These are phyloP conservation scores for Listronotus oregonensis DNA, from an alignment of 1,140 invertebrate genomes.

Conservation along the genomic window DNA sequence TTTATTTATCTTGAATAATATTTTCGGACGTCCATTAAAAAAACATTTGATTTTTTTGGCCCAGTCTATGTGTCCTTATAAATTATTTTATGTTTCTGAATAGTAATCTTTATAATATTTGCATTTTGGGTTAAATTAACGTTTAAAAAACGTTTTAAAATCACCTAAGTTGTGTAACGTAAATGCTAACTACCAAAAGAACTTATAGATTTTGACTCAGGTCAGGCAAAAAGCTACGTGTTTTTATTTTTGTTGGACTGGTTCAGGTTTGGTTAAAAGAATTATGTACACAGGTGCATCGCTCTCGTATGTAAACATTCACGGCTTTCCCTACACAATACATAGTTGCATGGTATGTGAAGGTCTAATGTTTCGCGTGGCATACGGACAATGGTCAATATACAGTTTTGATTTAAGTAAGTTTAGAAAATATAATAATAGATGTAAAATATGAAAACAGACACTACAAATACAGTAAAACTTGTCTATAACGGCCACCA, in stretches of 20 bases:
- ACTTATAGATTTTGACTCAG: background rate
- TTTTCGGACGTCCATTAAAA: too few relatives aligned
- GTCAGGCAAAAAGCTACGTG: conserved; percentile 5
- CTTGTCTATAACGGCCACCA: too few relatives aligned
- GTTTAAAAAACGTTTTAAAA: too few relatives aligned
- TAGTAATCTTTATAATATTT: too few relatives aligned
- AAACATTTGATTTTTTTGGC: too few relatives aligned
- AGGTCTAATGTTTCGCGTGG: conserved; percentile 32
- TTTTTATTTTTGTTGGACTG: conserved; percentile 26
- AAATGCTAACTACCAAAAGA: background rate
- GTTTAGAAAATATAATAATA: too few relatives aligned
- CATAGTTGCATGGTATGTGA: conserved; percentile 26
- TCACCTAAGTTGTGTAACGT: background rate
- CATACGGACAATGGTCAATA: conserved; percentile 10
- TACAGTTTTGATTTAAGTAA: background rate
- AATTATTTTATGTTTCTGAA: too few relatives aligned
- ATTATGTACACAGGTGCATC: conserved; percentile 40
- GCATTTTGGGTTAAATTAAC: too few relatives aligned
- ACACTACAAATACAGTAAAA: too few relatives aligned
- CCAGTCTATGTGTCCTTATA: too few relatives aligned
- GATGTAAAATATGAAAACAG: too few relatives aligned
- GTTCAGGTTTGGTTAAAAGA: conserved; percentile 17
- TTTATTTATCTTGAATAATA: too few relatives aligned
- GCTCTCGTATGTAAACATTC: conserved; percentile 36
- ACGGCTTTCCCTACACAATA: conserved; percentile 25